Evolutionary conservation across 2,113 vertebrate genomes (phyloP), one percentile per base, ranked within the genome.

Genomic region (Hymenochirus boettgeri): DNA sequence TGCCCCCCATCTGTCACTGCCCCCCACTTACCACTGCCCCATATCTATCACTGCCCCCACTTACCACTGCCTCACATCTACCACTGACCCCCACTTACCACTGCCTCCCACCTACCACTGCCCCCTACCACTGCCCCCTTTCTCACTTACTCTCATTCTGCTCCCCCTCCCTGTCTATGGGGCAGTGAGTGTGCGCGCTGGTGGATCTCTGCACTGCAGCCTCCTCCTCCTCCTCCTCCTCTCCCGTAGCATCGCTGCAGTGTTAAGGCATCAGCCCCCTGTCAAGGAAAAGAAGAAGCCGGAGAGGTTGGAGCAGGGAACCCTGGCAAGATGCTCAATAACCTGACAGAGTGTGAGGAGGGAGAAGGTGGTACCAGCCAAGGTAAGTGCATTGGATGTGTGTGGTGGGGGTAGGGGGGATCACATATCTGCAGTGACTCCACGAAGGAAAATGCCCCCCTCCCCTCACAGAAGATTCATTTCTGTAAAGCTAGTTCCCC

Each of bases 301-400:
- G 33, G 33, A 80, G 74, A 73, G 62, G 72, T 75, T 51, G 70
- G 70, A 70, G 69, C 58, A 26, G 53, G 17, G 42, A 46, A 51
- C 23, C 53, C 6, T 37, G n/a, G 54, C 33, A 84, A 89, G 88
- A 96, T 96, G 94, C 92, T 93, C 65, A 96, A 96, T 91, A 96
- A 93, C 90, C 91, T 96, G 88, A 92, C 92, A 70, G 94, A 96
- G 82, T 91, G 91, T 72, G 93, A 95, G 88, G 94, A 95, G 79
- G 93, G 90, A 79, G 94, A 96, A 71, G 93, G 91, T 76, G 92
- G 90, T 77, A 88, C 91, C 73, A 92, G 92, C 75, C 94, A 92
- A 79, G 93, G 94, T 95, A 90, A 92, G 92, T 86, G 83, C 76
- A 78, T 81, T 81, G 82, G 84, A 83, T 81, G 75, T 82, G 76